Conservation (phyloP, 2,113 vertebrate species). For the Nothocercus nigrocapillus region DNA sequence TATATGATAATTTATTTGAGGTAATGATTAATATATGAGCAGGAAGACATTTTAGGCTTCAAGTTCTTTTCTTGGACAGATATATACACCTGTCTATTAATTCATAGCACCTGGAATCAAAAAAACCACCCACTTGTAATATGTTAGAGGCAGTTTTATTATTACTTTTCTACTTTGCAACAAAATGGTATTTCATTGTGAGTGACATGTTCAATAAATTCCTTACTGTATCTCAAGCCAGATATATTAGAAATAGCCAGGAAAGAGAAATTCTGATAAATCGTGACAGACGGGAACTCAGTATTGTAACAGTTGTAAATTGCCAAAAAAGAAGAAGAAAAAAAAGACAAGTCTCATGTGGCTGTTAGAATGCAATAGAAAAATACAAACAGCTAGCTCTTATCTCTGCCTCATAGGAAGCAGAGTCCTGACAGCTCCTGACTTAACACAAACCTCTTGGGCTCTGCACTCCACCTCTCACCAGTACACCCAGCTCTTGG, state of each 20-base stretch:
- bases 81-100: neutral
- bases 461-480: neutral
- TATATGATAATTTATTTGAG: neutral
- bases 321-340: neutral
- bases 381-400: neutral
- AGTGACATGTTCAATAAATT: conserved; percentile 31
- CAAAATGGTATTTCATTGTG: neutral
- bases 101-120: neutral
- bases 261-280: conserved; percentile 34
- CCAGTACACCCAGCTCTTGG: neutral
- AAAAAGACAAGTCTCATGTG: neutral
- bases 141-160: neutral
- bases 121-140: neutral
- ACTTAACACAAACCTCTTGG: neutral
- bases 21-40: neutral
- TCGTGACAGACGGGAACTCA: neutral
- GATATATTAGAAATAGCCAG: conserved; percentile 4
- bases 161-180: conserved; percentile 9
- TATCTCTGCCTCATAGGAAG: neutral
- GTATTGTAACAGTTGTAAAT: neutral
- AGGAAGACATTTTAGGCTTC: neutral
- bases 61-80: neutral
- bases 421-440: neutral
- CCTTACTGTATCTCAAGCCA: conserved; percentile 17
- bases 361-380: neutral